These are phyloP conservation scores for Tangachromis dhanisi DNA, from an alignment of 2,113 vertebrate genomes.

Conservation along the genomic window DNA sequence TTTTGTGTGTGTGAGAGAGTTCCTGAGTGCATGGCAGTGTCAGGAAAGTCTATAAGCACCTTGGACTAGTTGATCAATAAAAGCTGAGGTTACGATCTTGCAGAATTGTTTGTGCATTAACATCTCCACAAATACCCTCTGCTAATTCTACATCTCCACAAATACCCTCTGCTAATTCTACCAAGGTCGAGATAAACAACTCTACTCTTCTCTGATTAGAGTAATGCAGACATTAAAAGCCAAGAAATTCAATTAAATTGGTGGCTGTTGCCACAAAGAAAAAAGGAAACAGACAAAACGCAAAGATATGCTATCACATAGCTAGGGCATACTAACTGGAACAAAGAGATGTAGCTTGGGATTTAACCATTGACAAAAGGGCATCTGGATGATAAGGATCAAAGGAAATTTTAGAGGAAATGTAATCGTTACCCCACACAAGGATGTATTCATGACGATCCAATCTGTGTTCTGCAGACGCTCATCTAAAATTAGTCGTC, in stretches of 20 bases:
- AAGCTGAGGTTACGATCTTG: conserved; percentile 27
- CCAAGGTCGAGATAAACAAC: conserved; percentile 78
- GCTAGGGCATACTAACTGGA: conserved; percentile 46
- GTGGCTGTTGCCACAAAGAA: conserved; percentile 67
- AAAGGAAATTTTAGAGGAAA: conserved; percentile 63
- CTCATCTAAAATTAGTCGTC: conserved; percentile 3
- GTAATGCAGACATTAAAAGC: conserved; percentile 77
- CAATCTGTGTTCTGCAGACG: conserved; percentile 15
- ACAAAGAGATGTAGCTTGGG: conserved; percentile 56
- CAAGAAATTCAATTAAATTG: conserved; percentile 74
- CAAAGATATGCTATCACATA: conserved; percentile 53
- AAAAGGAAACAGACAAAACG: conserved; percentile 53
- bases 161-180: conserved; percentile 54
- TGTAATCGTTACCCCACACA: conserved; percentile 57
- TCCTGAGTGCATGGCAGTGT: background rate
- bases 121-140: conserved; percentile 39
- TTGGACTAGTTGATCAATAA: conserved; percentile 44
- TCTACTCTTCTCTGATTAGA: conserved; percentile 63
- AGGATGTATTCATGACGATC: conserved; percentile 22
- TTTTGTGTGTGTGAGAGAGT: background rate
- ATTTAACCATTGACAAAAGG: conserved; percentile 66
- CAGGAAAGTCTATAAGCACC: conserved; percentile 28
- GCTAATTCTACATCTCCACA: conserved; percentile 52
- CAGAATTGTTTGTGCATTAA: conserved; percentile 41
- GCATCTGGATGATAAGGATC: conserved; percentile 68